A percentile compares a stretch with the other conserved stretches of the same genome.
These are phyloP conservation scores for Lepidochitona cinerea DNA, from an alignment of 2,888 invertebrate genomes.

Conservation along the genomic window DNA sequence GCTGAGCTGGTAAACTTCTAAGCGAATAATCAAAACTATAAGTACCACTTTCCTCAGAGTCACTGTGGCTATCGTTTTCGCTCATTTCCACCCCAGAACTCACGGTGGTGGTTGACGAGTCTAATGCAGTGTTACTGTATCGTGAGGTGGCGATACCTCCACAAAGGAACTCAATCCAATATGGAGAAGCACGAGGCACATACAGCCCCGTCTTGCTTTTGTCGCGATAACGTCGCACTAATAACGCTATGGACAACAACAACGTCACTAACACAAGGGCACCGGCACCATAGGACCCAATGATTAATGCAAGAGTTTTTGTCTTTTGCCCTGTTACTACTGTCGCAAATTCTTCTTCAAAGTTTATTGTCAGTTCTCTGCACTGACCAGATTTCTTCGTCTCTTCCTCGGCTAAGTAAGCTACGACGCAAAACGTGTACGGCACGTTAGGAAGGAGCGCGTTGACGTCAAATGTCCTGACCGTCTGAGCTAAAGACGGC, in stretches of 20 bases:
- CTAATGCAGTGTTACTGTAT: not conserved
- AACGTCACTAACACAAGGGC: not conserved
- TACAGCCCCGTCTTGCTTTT: not conserved
- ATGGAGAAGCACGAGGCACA: not conserved
- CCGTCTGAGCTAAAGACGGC: not conserved
- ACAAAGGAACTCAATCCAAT: slow-evolving; percentile 1
- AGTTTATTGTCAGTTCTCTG: not conserved
- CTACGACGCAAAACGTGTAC: not conserved
- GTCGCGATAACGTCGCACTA: slow-evolving; percentile 1
- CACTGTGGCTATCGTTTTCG: slow-evolving; percentile 3
- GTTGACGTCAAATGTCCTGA: not conserved
- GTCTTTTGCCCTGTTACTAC: not conserved
- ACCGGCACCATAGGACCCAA: not conserved
- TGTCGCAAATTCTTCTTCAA: not conserved
- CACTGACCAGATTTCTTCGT: not conserved
- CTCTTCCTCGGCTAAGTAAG: not conserved
- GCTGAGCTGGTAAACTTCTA: not conserved
- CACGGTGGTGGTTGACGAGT: not conserved
- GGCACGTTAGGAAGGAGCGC: not conserved
- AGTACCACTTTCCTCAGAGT: slow-evolving; percentile 5
- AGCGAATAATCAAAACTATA: slow-evolving; percentile 9
- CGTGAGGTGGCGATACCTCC: not conserved
- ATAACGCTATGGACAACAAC: not conserved
- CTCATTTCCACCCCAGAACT: slow-evolving; percentile 8
- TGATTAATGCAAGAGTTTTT: slow-evolving; percentile 4